These are phyloP conservation scores for Thymallus thymallus DNA, from an alignment of 2,113 vertebrate species.

Conservation along the genomic window DNA sequence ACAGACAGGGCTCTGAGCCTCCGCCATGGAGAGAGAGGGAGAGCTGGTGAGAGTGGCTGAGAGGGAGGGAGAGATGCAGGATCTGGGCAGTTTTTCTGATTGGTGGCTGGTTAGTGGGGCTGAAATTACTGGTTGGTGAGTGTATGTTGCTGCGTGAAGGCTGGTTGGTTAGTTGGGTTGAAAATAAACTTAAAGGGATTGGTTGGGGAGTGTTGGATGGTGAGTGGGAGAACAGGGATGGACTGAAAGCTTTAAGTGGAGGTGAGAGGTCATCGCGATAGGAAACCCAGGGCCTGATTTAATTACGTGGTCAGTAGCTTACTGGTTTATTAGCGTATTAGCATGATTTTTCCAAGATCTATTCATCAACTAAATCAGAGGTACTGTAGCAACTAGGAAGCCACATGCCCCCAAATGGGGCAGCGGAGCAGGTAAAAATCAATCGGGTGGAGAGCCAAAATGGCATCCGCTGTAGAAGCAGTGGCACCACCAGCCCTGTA, in stretches of 20 bases:
- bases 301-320: neutral
- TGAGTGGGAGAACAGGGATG: constrained; percentile 1
- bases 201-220: constrained; percentile 4
- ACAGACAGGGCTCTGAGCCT: neutral
- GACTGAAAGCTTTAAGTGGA: neutral
- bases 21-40: neutral
- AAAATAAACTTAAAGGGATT: neutral
- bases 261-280: neutral
- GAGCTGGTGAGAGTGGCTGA: constrained; percentile 36
- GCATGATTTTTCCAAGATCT: neutral
- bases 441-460: neutral
- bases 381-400: neutral
- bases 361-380: neutral
- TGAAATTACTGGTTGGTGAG: constrained; percentile 25
- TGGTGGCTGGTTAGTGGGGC: constrained; percentile 48
- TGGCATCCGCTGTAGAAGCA: neutral
- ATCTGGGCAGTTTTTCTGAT: neutral
- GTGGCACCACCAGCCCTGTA: neutral
- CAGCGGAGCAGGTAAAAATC: neutral
- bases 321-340: neutral
- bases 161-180: constrained; percentile 33
- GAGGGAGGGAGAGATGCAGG: constrained; percentile 20
- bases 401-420: neutral
- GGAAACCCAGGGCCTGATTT: neutral
- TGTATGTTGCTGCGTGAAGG: constrained; percentile 12